Evolutionary conservation across 2,888 invertebrate species (phyloP).

Genomic region (Eurois occulta): DNA sequence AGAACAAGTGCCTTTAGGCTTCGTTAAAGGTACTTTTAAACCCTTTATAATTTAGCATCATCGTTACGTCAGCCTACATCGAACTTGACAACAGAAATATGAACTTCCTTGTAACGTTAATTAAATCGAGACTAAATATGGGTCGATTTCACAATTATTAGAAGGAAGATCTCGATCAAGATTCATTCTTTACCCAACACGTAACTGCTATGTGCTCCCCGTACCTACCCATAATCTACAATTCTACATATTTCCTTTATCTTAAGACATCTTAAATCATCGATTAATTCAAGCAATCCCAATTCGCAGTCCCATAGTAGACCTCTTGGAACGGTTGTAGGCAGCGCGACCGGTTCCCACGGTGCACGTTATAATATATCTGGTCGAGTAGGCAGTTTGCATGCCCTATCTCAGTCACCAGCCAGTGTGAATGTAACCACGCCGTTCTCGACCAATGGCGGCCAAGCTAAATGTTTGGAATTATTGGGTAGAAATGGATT

Average conservation of each 20-base stretch:
- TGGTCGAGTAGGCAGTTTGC: slow-evolving; percentile 48
- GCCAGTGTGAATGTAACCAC: slow-evolving; percentile 46
- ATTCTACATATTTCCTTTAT: neutral
- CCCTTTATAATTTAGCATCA: neutral
- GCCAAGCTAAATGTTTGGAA: slow-evolving; percentile 24
- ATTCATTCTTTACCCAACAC: neutral
- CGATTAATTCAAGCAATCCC: neutral
- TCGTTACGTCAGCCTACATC: neutral
- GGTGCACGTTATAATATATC: slow-evolving; percentile 55
- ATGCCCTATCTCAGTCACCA: slow-evolving; percentile 48
- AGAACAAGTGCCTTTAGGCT: too few relatives aligned
- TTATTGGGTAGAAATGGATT: slow-evolving; percentile 20
- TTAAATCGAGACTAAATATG: neutral
- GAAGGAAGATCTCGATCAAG: neutral
- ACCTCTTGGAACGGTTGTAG: slow-evolving; percentile 19
- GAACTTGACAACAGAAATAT: neutral
- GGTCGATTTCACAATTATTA: neutral
- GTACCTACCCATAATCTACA: neutral
- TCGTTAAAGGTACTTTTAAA: too few relatives aligned
- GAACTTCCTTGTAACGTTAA: neutral
- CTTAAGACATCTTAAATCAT: neutral
- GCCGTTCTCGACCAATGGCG: slow-evolving; percentile 9
- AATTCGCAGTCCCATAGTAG: slow-evolving; percentile 33
- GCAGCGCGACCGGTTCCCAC: slow-evolving; percentile 67
- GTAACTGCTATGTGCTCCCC: neutral